Percentiles rank a stretch among this genome's conserved stretches.
Evolutionary conservation across 2,888 invertebrate genomes (phyloP).

Genomic region (Hipparchia semele): DNA sequence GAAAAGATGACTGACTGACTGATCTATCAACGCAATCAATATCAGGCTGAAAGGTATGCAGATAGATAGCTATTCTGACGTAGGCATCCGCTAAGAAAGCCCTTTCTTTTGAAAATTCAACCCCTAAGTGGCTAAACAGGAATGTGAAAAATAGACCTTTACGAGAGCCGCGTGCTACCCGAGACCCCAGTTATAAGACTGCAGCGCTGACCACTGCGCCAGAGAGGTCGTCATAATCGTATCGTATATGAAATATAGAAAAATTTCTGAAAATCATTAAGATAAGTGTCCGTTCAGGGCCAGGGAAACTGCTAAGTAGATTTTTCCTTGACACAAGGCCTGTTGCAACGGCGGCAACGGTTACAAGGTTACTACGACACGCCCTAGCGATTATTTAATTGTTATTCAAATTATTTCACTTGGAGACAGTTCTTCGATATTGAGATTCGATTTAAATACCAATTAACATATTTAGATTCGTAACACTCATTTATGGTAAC

Average conservation of each 20-base stretch:
- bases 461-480: background rate
- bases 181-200: no score
- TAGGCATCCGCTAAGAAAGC: no score
- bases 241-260: conserved; percentile 3
- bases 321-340: conserved; percentile 81
- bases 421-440: conserved; percentile 47
- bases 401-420: conserved; percentile 67
- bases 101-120: no score
- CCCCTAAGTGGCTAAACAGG: no score
- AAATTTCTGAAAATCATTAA: conserved; percentile 38
- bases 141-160: no score
- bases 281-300: conserved; percentile 58
- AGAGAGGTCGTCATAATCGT: no score
- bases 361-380: conserved; percentile 79
- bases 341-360: conserved; percentile 78
- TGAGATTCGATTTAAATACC: conserved; percentile 16
- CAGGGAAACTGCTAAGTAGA: conserved; percentile 80
- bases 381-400: conserved; percentile 81
- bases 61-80: no score
- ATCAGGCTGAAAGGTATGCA: no score
- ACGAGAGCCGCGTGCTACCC: no score
- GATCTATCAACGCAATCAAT: no score
- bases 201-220: no score
- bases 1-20: no score
- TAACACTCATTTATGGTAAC: background rate